Conservation (phyloP, 1,140 invertebrate genomes). For the Chlorops oryzae region DNA sequence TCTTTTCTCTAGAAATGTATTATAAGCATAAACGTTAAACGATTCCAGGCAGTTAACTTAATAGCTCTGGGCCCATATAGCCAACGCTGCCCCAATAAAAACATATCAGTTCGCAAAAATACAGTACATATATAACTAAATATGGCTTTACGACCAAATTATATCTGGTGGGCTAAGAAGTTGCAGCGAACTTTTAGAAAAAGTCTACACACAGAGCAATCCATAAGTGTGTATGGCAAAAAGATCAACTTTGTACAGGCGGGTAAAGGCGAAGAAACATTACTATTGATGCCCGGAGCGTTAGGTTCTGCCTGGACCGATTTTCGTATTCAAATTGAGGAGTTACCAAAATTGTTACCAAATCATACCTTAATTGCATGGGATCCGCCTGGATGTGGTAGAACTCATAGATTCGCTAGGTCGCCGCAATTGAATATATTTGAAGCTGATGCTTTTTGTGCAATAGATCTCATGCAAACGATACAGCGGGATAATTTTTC, state of each 20-base stretch:
- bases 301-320: slow-evolving; percentile 73
- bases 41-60: no score
- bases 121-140: no score
- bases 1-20: no score
- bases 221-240: no score
- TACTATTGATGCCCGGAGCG: slow-evolving; percentile 72
- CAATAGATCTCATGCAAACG: slow-evolving; percentile 64
- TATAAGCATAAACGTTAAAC: no score
- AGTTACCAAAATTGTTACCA: slow-evolving; percentile 54
- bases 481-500: slow-evolving; percentile 67
- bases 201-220: no score
- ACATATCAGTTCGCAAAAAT: no score
- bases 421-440: slow-evolving; percentile 66
- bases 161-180: no score
- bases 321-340: slow-evolving; percentile 71
- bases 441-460: slow-evolving; percentile 66
- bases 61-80: no score
- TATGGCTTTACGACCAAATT: no score
- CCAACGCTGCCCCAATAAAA: no score
- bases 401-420: slow-evolving; percentile 69
- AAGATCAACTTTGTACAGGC: slow-evolving; percentile 69
- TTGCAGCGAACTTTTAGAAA: no score
- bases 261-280: slow-evolving; percentile 61
- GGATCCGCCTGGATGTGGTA: slow-evolving; percentile 85
- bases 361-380: slow-evolving; percentile 72